Base-by-base conservation (phyloP, 2,797 vertebrate genomes). In the Esox lucius region DNA sequence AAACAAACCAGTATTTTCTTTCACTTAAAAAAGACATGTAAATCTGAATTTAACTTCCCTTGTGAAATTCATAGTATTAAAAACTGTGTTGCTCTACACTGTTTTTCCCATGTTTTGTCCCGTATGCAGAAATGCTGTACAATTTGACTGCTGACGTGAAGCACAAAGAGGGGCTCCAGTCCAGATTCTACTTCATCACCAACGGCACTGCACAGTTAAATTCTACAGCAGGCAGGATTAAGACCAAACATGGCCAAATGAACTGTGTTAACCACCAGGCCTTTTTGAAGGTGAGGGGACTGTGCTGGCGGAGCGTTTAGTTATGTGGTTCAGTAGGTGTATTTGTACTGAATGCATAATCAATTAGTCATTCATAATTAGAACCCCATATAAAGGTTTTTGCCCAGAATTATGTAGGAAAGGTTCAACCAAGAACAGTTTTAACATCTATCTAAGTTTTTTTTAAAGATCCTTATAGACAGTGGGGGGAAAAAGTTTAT, bases 151-250 rank as follows among this genome's bases (percentile, higher is more conserved):
- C 95, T 75, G 95, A 96, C 0, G 85, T 94, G 74, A 88, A 80
- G 69, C 91, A 94, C 88, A 95, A 87, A 81, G 78, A 84, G 1
- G 90, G 91, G 24, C 86, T 91, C 31, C 91, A 91, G 56, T 87
- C 92, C 33, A 93, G 95, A 68, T 95, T 96, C 87, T 94, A 95
- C 79, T 96, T 96, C 85, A 85, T 75, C 35, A 88, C 89, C 61
- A 94, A 96, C 71, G 93, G 92, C 73, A 95, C 93, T 26, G 65
- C 33, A 17, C 26, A 8, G 17, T 90, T 89, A 0, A 95, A 95
- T 26, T 75, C 87, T 56, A 88, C 88, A 24, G 88, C 88, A 16
- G 89, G 94, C 82, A 91, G 62, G 46, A 76, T 94, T 11, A 80
- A 81, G 61, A 90, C 94, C 74, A 84, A 78, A 5, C 91, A 81